These are phyloP conservation scores for Thamnophis sirtalis DNA, from an alignment of 2,113 vertebrate species.

Conservation along the genomic window DNA sequence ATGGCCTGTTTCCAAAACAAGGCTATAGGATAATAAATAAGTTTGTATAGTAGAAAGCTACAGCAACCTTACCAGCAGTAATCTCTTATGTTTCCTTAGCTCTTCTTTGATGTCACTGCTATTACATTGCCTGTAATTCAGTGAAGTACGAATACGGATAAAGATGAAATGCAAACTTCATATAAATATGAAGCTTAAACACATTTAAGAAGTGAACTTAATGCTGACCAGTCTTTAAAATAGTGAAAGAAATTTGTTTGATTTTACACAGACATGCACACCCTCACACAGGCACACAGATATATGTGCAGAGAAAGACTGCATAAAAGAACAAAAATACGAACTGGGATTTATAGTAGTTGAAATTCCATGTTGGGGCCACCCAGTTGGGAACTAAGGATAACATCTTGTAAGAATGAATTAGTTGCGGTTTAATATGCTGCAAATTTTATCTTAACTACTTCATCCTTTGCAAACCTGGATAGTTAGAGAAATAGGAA, in stretches of 20 bases:
- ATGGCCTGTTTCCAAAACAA: constrained; percentile 25
- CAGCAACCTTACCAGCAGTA: not conserved
- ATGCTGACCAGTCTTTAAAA: not conserved
- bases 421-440: not conserved
- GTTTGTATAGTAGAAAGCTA: constrained; percentile 17
- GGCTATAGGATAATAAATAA: constrained; percentile 32
- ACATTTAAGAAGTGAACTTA: not conserved
- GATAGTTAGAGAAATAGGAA: not conserved
- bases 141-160: not conserved
- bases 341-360: not conserved
- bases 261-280: not conserved
- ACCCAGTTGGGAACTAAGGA: not conserved
- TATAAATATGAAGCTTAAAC: not conserved
- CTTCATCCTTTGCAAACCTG: not conserved
- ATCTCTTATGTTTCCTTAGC: not conserved
- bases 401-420: not conserved
- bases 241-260: accelerated
- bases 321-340: not conserved
- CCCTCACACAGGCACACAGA: not conserved
- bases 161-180: not conserved
- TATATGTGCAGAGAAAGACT: not conserved
- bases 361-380: not conserved
- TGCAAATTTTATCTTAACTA: not conserved
- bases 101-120: not conserved
- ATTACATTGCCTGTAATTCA: not conserved